Percentiles rank a stretch among this genome's conserved stretches.
Evolutionary conservation across 2,113 vertebrate genomes (phyloP).

Genomic region (Trichechus manatus): DNA sequence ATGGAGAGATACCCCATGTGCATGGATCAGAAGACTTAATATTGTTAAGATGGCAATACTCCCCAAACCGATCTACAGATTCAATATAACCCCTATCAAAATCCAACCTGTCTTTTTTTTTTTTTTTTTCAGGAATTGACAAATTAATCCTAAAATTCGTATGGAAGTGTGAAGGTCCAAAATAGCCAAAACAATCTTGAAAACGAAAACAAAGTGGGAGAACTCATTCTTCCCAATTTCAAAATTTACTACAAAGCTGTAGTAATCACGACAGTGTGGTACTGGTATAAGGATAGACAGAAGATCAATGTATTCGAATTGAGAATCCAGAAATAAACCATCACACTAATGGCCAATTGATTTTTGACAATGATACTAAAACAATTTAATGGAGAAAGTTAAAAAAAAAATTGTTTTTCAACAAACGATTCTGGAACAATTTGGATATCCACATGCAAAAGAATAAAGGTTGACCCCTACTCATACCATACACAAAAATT

Average conservation of each 20-base stretch:
- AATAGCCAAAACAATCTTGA: too few species aligned
- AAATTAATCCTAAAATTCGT: too few species aligned
- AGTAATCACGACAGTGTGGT: too few species aligned
- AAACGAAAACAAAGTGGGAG: not conserved
- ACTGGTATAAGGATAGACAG: not conserved
- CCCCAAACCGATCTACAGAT: not conserved
- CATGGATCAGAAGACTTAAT: not conserved
- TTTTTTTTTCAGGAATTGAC: too few species aligned
- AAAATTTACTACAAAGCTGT: constrained; percentile 8
- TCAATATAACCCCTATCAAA: not conserved
- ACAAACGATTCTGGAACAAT: not conserved
- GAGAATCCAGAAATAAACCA: not conserved
- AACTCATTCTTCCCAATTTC: not conserved
- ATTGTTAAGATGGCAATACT: not conserved
- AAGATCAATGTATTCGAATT: not conserved
- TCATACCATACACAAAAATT: not conserved
- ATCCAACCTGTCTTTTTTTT: not conserved
- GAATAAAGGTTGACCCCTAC: not conserved
- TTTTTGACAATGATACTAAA: not conserved
- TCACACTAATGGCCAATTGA: not conserved
- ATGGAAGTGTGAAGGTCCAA: too few species aligned
- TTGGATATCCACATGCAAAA: not conserved
- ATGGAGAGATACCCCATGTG: not conserved
- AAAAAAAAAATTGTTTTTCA: not conserved
- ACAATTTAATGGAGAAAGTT: not conserved